Evolutionary conservation across 64 coral and sea anemone genomes (phyloP), one percentile per base, ranked within the genome.

Genomic region (Orbicella faveolata): DNA sequence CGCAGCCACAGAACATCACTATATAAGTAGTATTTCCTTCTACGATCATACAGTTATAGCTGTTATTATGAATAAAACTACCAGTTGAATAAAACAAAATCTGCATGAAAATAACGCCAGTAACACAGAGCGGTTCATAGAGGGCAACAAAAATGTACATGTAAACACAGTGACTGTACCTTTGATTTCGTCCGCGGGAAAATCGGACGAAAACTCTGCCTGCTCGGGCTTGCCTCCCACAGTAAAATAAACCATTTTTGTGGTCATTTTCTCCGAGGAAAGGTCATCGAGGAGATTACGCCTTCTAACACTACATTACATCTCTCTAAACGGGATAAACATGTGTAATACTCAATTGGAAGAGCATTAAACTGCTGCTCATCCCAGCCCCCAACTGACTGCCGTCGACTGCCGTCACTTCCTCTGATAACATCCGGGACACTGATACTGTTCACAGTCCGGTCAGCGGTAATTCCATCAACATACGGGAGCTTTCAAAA

Each of bases 241-340:
- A 16, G 88, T 94, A 73, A 96, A 96, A 89, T 96, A 96, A 53
- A 96, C 87, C 63, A 96, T 84, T 79, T 96, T 96, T 57, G 92
- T 74, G 73, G 95, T 93, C 95, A 96, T 96, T 26, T 70, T 90
- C 66, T 88, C 70, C 21, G 21, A 23, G 13, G 36, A 16, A 64
- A 85, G 65, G 36, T 73, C 82, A 85, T 72, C 39, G 82, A 85
- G 18, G 48, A 73, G 14, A 52, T 30, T 19, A 52, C 64, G 6
- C 18, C 17, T 72, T 85, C 65, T 52, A 14, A 4, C 51, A 21
- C 39, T 52, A 85, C 37, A 52, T 17, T 20, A 66, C 82, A 73
- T 85, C 18, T 51, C 53, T 67, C 9, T 52, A 13, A 70, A 53
- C 36, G 23, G 64, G 21, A 72, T 72, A 53, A 72, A 52, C 61